phyloP scores from a whole-genome alignment of 2,113 vertebrate genomes.

The Leuciscus idus region DNA sequence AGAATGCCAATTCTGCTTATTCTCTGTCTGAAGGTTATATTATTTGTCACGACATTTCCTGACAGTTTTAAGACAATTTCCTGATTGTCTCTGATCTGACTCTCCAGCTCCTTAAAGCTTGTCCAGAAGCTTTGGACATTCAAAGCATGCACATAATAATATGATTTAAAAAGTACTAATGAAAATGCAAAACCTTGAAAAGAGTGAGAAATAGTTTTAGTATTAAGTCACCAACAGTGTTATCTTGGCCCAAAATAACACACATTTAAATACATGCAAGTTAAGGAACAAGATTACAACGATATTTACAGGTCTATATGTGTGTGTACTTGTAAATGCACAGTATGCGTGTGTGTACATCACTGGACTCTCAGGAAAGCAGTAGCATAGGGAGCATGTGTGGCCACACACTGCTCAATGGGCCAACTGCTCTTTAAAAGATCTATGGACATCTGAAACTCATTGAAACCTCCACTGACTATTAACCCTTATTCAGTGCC shows the following conservation, averaged over 20 bases:
- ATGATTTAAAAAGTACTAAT: not conserved
- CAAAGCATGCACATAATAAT: not conserved
- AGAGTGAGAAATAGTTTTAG: not conserved
- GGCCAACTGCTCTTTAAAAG: conserved; percentile 35
- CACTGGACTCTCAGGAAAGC: conserved; percentile 27
- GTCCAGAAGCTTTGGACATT: not conserved
- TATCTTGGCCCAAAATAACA: not conserved
- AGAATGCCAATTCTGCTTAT: not conserved
- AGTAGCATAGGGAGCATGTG: conserved; percentile 8
- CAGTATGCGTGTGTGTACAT: not conserved
- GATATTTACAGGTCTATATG: conserved; percentile 34
- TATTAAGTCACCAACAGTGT: not conserved
- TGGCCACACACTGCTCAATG: conserved; percentile 27
- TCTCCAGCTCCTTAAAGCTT: not conserved
- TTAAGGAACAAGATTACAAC: conserved; percentile 43
- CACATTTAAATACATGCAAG: conserved; percentile 55
- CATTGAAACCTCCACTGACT: conserved; percentile 28
- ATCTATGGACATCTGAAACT: conserved; percentile 40
- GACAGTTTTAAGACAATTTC: not conserved
- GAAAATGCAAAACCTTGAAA: not conserved
- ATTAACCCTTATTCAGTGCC: conserved; percentile 31
- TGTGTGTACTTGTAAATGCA: not conserved
- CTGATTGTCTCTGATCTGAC: not conserved
- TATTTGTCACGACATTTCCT: not conserved
- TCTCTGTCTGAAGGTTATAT: not conserved